Conservation (phyloP, 2,797 vertebrate genomes). For the Rhinogobio ventralis region DNA sequence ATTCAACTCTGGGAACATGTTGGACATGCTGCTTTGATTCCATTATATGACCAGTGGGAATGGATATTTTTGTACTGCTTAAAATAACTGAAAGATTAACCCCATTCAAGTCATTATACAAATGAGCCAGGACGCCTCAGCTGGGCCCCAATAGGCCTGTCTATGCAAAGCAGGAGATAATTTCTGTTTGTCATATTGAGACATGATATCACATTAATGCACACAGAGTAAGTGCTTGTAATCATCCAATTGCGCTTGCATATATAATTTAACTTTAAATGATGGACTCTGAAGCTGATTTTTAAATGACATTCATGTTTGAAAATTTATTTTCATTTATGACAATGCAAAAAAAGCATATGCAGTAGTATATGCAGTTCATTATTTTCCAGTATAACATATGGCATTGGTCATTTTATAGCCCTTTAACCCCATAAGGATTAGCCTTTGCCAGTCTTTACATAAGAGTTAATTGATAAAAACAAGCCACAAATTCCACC, state of each 20-base stretch:
- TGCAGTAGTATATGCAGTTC: not conserved
- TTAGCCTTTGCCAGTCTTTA: constrained; percentile 48
- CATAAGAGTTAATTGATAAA: constrained; percentile 52
- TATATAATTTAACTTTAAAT: constrained; percentile 2
- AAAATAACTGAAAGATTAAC: constrained; percentile 51
- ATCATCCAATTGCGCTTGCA: not conserved
- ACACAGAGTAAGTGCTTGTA: constrained; percentile 31
- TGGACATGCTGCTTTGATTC: constrained; percentile 32
- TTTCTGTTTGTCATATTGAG: constrained; percentile 40
- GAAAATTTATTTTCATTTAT: not conserved
- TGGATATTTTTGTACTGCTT: not conserved
- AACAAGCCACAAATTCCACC: constrained; percentile 41
- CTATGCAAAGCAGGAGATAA: constrained; percentile 38
- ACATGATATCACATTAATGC: constrained; percentile 41
- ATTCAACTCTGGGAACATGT: constrained; percentile 6
- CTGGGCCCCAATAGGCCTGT: constrained; percentile 44
- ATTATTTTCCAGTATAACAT: constrained; percentile 2
- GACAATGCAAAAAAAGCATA: not conserved
- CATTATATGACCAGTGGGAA: constrained; percentile 25
- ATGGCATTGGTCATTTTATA: constrained; percentile 3
- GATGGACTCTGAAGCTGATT: not conserved
- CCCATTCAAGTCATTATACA: constrained; percentile 52
- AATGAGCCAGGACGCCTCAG: constrained; percentile 52
- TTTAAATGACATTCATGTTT: not conserved
- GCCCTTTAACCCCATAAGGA: constrained; percentile 27